Evolutionary conservation across 2,888 invertebrate species (phyloP), one percentile per base, ranked within the genome.

Genomic region (Dryocosmus kuriphilus): DNA sequence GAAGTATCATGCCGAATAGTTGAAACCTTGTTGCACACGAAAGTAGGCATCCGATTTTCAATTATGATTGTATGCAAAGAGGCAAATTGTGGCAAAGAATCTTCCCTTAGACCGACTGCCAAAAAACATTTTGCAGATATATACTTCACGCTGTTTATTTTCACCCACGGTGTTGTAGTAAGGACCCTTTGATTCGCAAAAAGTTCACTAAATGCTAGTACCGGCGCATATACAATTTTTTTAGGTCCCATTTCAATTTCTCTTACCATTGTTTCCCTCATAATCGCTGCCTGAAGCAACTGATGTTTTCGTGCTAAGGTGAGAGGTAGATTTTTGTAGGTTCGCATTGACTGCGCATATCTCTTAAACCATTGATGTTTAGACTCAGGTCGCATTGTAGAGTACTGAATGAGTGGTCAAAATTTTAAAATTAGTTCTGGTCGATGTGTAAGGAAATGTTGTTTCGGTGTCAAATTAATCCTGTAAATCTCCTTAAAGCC

Each of bases 281-380:
- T 14, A 51, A 74, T n/a, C 32, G 30, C 55, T 32, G 65, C 63
- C 38, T 63, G 51, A 32, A 74, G 63, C 2, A 74, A 16, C 57
- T 77, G 74, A 24, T 65, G 74, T 38, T 74, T 74, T 19, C 74
- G 14, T 8, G 77, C 63, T 63, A 74, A 74, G 5, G 74, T 62
- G 8, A 35, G 30, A n/a, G 77, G 22, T 5, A 74, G 55, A 77
- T 77, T 77, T 22, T 74, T 77, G 22, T 60, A 62, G 19, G 46
- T 73, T 38, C 35, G 46, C n/a, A 62, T 62, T 74, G 19, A 60
- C 32, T 74, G 74, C 35, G 7, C 74, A 46, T 30, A n/a, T 32
- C 74, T 62, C 35, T 74, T 77, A 22, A 77, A 77, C 35, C 41
- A 77, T 51, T 77, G 77, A 63, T 77, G 77, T 55, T 77, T 74